Evolutionary conservation across 1,140 invertebrate genomes (phyloP).

Genomic region (Cyclargus thomasi): DNA sequence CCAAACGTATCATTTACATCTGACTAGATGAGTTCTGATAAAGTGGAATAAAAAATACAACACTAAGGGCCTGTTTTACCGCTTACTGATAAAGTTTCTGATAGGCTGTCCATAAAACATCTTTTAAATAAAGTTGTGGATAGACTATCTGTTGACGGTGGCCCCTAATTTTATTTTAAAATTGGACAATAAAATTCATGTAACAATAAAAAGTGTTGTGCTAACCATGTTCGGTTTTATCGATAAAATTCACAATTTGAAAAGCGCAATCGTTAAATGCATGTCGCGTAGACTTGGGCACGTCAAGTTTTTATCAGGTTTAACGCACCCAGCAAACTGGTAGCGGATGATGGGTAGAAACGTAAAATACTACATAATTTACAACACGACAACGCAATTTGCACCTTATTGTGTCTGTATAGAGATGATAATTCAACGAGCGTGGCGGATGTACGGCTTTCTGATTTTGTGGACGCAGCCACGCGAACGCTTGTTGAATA

Average conservation of each 20-base stretch:
- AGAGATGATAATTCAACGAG: slow-evolving; percentile 21
- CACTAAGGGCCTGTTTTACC: too few relatives aligned
- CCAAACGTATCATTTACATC: too few relatives aligned
- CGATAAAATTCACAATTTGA: slow-evolving; percentile 11
- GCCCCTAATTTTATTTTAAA: too few relatives aligned
- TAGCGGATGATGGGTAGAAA: slow-evolving; percentile 35
- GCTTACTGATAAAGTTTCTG: too few relatives aligned
- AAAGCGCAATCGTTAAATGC: slow-evolving; percentile 3
- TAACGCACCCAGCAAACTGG: slow-evolving; percentile 38
- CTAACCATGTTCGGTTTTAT: background rate
- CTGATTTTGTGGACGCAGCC: slow-evolving; percentile 16
- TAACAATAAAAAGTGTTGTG: background rate
- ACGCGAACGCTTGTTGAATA: slow-evolving; percentile 21
- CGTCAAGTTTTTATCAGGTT: slow-evolving; percentile 25
- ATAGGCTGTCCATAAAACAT: too few relatives aligned
- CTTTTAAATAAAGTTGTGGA: too few relatives aligned
- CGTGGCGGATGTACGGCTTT: slow-evolving; percentile 20
- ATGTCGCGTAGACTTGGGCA: slow-evolving; percentile 6
- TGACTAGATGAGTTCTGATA: too few relatives aligned
- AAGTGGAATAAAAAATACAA: too few relatives aligned
- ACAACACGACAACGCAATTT: slow-evolving; percentile 22
- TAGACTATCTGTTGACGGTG: too few relatives aligned
- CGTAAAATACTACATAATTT: slow-evolving; percentile 34
- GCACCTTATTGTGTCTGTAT: slow-evolving; percentile 19
- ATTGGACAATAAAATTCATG: background rate